These are phyloP conservation scores for Neoseiulus cucumeris DNA, from an alignment of 1,140 invertebrate species.

Conservation along the genomic window DNA sequence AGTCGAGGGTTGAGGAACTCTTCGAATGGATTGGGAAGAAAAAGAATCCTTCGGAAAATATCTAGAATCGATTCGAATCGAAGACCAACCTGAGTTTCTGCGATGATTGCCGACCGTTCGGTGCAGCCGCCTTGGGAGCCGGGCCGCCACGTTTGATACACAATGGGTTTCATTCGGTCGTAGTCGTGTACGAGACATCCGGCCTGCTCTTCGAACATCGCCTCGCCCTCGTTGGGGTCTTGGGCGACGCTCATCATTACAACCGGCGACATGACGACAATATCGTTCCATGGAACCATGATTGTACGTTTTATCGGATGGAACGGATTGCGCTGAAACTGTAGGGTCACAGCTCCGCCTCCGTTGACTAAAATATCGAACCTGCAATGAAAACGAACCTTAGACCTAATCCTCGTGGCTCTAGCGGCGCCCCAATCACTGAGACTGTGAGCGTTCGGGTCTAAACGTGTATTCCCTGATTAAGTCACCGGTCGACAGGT, in stretches of 20 bases:
- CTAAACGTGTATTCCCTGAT: no score
- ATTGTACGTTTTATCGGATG: constrained; percentile 69
- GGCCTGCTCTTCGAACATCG: constrained; percentile 23
- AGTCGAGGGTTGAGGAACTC: no score
- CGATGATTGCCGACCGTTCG: constrained; percentile 64
- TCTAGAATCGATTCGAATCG: not conserved
- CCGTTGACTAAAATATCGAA: constrained; percentile 94
- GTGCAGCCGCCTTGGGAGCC: constrained; percentile 86
- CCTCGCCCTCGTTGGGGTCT: constrained; percentile 44
- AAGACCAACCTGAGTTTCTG: constrained; percentile 58
- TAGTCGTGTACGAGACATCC: constrained; percentile 75
- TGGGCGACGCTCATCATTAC: constrained; percentile 45
- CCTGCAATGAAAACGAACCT: constrained; percentile 29
- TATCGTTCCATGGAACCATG: constrained; percentile 90
- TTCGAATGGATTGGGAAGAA: no score
- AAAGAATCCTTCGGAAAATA: no score
- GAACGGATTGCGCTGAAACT: constrained; percentile 81
- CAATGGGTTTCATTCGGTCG: constrained; percentile 62
- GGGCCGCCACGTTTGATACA: constrained; percentile 62
- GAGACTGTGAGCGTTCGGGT: no score
- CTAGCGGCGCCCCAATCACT: no score
- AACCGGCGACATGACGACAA: constrained; percentile 68
- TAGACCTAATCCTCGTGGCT: no score
- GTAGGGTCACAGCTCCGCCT: constrained; percentile 76
- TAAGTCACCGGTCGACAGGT: no score